phyloP scores from a whole-genome alignment of 2,888 invertebrate genomes.

The Pristionchus arcanus region DNA sequence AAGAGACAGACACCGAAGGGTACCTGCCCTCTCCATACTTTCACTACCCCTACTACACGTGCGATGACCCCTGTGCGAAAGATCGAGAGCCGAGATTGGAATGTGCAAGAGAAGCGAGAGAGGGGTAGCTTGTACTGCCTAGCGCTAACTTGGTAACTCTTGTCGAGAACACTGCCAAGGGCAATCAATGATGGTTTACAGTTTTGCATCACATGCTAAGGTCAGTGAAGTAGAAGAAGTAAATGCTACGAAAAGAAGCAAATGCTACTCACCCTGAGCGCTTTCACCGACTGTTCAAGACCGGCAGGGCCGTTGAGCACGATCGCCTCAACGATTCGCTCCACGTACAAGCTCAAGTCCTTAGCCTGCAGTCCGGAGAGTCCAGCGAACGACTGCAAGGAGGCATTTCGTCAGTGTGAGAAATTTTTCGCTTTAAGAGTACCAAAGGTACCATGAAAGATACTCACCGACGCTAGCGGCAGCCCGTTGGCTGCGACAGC shows the following conservation, averaged over 20 bases:
- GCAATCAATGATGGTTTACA: slow-evolving; percentile 2
- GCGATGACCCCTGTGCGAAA: slow-evolving; percentile 13
- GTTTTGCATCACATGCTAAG: neutral
- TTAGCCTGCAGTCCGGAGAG: slow-evolving; percentile 38
- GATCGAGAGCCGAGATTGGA: neutral
- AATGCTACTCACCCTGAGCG: slow-evolving; percentile 24
- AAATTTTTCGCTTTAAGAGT: neutral
- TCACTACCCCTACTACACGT: neutral
- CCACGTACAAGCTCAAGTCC: slow-evolving; percentile 69
- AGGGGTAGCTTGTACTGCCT: neutral
- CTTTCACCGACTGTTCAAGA: slow-evolving; percentile 26
- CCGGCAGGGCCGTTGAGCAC: slow-evolving; percentile 64
- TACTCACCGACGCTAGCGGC: slow-evolving; percentile 14
- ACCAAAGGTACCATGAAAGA: neutral
- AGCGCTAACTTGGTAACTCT: neutral
- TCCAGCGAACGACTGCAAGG: neutral
- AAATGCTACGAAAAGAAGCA: neutral
- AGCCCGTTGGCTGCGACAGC: slow-evolving; percentile 15
- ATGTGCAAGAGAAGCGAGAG: neutral
- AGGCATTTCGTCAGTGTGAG: neutral
- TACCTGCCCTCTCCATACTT: slow-evolving; percentile 50
- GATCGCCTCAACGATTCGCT: slow-evolving; percentile 68
- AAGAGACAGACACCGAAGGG: slow-evolving; percentile 51
- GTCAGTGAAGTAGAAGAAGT: neutral
- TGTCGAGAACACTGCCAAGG: neutral